Conservation (phyloP, 2,113 vertebrate species). For the Callochromis pleurospilus region DNA sequence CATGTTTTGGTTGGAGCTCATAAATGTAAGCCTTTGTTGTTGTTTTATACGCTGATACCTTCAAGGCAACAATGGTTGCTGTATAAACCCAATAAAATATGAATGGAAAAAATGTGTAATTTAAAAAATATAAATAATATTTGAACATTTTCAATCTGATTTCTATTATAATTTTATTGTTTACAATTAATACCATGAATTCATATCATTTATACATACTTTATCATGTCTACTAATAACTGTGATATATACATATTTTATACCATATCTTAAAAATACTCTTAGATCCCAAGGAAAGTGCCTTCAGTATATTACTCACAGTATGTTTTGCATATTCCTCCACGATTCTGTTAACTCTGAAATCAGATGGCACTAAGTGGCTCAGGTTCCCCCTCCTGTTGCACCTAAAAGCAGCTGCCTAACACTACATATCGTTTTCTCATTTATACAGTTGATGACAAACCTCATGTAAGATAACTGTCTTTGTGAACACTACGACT, state of each 20-base stretch:
- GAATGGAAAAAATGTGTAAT: not conserved
- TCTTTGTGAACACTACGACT: not conserved
- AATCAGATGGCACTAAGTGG: not conserved
- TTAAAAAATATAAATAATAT: not conserved
- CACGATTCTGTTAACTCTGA: not conserved
- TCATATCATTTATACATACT: not conserved
- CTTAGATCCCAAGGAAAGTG: not conserved
- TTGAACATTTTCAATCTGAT: not conserved
- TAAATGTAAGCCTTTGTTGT: not conserved
- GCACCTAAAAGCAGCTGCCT: not conserved
- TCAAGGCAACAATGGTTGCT: not conserved
- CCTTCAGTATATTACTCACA: not conserved
- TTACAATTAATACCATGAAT: not conserved
- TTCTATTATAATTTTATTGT: not conserved
- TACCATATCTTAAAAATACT: not conserved
- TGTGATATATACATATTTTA: not conserved
- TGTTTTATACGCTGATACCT: not conserved
- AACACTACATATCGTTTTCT: not conserved
- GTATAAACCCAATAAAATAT: not conserved
- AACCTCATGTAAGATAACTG: not conserved
- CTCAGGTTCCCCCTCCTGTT: not conserved
- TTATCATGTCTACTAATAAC: not conserved
- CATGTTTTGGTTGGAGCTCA: not conserved
- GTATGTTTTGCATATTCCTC: not conserved
- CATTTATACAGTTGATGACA: not conserved